Percentiles rank a stretch among this genome's conserved stretches.
Conservation (phyloP, 1,140 invertebrate species). For the Oncopeltus fasciatus region DNA sequence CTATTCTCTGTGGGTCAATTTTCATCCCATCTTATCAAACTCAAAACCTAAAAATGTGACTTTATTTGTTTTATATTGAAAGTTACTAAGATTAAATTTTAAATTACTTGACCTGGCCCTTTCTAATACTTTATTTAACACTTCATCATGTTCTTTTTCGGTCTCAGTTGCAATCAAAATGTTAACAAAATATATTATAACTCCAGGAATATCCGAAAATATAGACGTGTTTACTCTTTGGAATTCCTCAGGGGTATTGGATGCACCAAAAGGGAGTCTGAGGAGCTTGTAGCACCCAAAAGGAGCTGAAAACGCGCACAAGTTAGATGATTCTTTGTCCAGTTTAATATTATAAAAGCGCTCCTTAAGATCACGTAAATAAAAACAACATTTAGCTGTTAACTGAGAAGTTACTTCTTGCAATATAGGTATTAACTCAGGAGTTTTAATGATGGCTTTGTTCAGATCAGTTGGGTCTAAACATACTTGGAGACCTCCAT, state of each 20-base stretch:
- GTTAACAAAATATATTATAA: slow-evolving; percentile 26
- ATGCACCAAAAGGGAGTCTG: slow-evolving; percentile 29
- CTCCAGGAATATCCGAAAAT: slow-evolving; percentile 25
- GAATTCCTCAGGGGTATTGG: slow-evolving; percentile 25
- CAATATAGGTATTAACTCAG: not conserved
- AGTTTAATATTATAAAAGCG: not conserved
- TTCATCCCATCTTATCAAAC: slow-evolving; percentile 20
- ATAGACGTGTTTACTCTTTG: slow-evolving; percentile 19
- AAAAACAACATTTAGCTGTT: not conserved
- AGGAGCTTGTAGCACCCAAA: too few species aligned
- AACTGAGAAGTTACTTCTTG: slow-evolving; percentile 2
- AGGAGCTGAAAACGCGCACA: too few species aligned
- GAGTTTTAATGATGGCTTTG: too few species aligned
- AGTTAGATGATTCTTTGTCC: too few species aligned
- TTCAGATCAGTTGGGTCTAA: too few species aligned
- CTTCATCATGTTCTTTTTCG: slow-evolving; percentile 26
- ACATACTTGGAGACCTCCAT: not conserved
- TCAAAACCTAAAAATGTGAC: slow-evolving; percentile 28
- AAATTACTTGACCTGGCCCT: slow-evolving; percentile 24
- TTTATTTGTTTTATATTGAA: slow-evolving; percentile 22
- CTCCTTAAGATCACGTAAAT: not conserved
- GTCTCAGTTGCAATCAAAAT: slow-evolving; percentile 25
- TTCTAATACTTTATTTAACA: too few species aligned
- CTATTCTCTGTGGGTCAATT: too few species aligned
- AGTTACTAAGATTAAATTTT: too few species aligned